These are phyloP conservation scores for Scaptomyza pallida DNA, from an alignment of 1,140 invertebrate genomes.

Conservation along the genomic window DNA sequence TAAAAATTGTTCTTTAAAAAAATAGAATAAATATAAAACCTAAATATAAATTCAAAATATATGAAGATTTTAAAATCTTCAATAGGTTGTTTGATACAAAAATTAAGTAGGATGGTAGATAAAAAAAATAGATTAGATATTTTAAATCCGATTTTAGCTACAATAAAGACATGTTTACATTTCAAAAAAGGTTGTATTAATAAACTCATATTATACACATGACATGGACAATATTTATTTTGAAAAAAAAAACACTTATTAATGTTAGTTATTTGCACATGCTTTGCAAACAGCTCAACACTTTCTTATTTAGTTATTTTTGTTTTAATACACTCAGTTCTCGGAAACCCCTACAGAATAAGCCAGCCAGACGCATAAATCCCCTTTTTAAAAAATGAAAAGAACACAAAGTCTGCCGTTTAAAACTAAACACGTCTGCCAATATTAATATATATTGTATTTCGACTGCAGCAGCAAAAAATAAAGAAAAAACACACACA, in stretches of 20 bases:
- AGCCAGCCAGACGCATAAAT: constrained; percentile 13
- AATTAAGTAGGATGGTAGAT: no score
- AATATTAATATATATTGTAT: constrained; percentile 47
- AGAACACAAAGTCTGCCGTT: constrained; percentile 17
- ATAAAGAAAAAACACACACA: not conserved
- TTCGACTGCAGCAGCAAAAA: not conserved
- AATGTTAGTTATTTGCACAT: not conserved
- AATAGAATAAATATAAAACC: no score
- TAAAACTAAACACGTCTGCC: constrained; percentile 47
- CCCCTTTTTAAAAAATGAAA: not conserved
- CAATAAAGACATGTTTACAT: no score
- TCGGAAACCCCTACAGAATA: not conserved
- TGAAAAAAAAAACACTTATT: not conserved
- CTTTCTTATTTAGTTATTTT: constrained; percentile 12
- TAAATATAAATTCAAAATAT: no score
- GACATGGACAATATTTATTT: no score
- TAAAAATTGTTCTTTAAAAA: no score
- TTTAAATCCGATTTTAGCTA: no score
- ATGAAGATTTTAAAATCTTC: no score
- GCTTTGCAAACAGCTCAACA: constrained; percentile 23
- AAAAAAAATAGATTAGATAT: no score
- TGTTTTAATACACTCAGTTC: constrained; percentile 11
- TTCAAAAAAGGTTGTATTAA: no score
- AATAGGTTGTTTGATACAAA: no score
- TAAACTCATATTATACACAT: no score